phyloP scores from a whole-genome alignment of 2,113 vertebrate species.

The Trochalopteron elliotii region DNA sequence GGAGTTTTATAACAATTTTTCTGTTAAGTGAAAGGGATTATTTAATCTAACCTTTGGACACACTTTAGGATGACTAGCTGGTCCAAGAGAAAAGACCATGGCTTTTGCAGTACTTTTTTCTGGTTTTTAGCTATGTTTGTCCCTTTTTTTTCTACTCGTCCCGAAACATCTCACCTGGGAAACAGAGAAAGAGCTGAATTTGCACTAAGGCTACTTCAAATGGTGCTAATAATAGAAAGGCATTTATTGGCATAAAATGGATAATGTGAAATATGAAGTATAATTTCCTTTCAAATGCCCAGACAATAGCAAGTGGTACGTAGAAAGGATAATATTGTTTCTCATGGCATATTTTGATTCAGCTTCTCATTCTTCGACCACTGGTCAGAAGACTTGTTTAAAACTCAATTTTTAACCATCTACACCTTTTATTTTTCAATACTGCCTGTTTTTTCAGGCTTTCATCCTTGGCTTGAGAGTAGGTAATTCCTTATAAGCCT shows the following conservation, averaged over 20 bases:
- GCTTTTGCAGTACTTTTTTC: neutral
- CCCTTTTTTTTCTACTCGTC: neutral
- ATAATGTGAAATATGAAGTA: neutral
- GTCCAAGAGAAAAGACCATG: fast-evolving
- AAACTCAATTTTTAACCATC: neutral
- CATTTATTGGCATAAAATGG: neutral
- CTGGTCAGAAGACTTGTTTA: neutral
- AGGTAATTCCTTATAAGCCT: neutral
- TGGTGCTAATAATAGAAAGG: neutral
- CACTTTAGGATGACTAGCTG: neutral
- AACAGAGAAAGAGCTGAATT: neutral
- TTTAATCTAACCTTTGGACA: neutral
- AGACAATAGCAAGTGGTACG: neutral
- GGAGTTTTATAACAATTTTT: neutral
- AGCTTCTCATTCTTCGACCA: neutral
- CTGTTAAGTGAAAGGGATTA: neutral
- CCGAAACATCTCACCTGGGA: neutral
- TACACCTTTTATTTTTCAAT: neutral
- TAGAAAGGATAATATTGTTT: neutral
- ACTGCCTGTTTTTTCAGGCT: neutral
- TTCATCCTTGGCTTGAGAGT: neutral
- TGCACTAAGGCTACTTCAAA: neutral
- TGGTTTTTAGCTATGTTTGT: neutral
- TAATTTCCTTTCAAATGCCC: neutral
- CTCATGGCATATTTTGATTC: neutral